These are phyloP conservation scores for Plagiodera versicolora DNA, from an alignment of 2,888 invertebrate species.

Conservation along the genomic window DNA sequence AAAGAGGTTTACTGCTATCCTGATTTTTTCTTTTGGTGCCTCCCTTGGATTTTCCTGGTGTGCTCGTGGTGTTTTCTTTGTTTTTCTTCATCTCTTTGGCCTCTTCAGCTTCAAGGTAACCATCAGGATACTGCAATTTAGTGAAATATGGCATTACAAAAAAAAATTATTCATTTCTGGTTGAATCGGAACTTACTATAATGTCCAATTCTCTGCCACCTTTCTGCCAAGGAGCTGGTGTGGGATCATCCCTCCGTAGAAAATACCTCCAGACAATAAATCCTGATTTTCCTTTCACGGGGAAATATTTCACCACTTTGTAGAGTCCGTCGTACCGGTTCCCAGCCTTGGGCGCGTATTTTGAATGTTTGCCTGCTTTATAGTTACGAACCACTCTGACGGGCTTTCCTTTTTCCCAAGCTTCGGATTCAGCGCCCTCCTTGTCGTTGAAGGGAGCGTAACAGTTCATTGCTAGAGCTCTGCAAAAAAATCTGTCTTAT, in stretches of 20 bases:
- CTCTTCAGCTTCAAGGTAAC: constrained; percentile 67
- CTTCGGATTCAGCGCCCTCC: constrained; percentile 68
- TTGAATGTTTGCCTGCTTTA: constrained; percentile 73
- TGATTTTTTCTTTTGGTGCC: constrained; percentile 50
- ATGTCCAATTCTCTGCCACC: constrained; percentile 64
- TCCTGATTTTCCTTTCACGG: constrained; percentile 75
- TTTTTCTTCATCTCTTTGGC: constrained; percentile 43
- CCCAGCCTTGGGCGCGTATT: constrained; percentile 77
- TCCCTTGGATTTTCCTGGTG: constrained; percentile 34
- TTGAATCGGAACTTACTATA: constrained; percentile 47
- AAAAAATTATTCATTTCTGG: background rate
- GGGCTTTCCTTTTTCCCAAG: constrained; percentile 76
- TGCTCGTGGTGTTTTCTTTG: constrained; percentile 39
- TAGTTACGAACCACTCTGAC: constrained; percentile 78
- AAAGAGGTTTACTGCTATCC: constrained; percentile 36
- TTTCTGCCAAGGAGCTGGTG: constrained; percentile 78
- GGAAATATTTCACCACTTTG: constrained; percentile 83
- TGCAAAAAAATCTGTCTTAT: constrained; percentile 19
- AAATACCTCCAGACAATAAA: constrained; percentile 80
- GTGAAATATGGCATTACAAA: no score
- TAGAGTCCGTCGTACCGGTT: constrained; percentile 84
- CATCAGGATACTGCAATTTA: constrained; percentile 66
- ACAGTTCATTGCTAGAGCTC: constrained; percentile 76
- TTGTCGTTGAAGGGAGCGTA: constrained; percentile 66
- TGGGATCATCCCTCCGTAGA: constrained; percentile 74